These are phyloP conservation scores for Coilia nasus DNA, from an alignment of 2,797 vertebrate species.

Conservation along the genomic window DNA sequence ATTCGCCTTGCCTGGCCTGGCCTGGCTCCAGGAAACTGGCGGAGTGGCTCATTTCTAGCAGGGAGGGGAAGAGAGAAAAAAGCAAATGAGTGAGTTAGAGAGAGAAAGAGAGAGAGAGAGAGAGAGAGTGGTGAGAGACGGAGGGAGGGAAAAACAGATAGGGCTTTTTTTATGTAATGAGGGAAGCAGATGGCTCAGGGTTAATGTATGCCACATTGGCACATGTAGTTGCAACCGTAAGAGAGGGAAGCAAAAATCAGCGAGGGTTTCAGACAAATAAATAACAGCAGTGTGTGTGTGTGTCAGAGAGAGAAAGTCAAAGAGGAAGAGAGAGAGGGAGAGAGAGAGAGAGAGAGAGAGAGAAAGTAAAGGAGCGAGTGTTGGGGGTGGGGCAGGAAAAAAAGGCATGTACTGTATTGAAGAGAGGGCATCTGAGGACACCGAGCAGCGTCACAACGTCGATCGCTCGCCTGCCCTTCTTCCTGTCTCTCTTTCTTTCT, in stretches of 20 bases:
- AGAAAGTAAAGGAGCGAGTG: conserved; percentile 19
- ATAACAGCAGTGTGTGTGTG: background rate
- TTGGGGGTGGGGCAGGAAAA: conserved; percentile 33
- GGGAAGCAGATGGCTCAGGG: conserved; percentile 60
- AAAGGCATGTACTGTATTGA: conserved; percentile 35
- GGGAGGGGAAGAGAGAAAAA: conserved; percentile 23
- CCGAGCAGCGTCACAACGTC: conserved; percentile 43
- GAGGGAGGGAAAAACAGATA: conserved; percentile 47
- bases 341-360: background rate
- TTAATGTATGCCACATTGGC: conserved; percentile 65
- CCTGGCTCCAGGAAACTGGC: conserved; percentile 57
- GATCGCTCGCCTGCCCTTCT: background rate
- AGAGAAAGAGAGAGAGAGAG: conserved; percentile 29
- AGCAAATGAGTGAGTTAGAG: conserved; percentile 38
- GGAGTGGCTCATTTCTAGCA: conserved; percentile 48
- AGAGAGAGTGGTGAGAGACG: background rate
- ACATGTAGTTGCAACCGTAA: conserved; percentile 57
- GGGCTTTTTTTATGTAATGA: conserved; percentile 52
- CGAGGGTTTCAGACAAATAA: conserved; percentile 16
- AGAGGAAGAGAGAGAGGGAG: conserved; percentile 13
- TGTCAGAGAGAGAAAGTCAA: conserved; percentile 36
- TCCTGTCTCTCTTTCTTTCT: conserved; percentile 23
- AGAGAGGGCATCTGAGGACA: conserved; percentile 61
- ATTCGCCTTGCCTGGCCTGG: conserved; percentile 50
- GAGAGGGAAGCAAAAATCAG: conserved; percentile 39